Base-by-base conservation (phyloP, 2,113 vertebrate genomes). In the Dermatemys mawii region DNA sequence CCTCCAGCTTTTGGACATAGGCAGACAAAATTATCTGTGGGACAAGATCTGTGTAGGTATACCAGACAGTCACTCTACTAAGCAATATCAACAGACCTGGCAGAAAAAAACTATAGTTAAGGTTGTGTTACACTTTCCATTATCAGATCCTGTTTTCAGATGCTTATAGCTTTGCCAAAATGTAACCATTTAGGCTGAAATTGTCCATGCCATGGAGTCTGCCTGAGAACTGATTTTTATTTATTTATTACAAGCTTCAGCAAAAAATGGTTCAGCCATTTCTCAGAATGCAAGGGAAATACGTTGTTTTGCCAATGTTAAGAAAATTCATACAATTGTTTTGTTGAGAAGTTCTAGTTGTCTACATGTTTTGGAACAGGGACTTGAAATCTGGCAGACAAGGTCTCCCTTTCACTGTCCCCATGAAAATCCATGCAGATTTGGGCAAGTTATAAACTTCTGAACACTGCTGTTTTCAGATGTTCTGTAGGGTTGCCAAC, bases 1-100 rank as follows among this genome's bases (percentile, higher is more conserved):
- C 63, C 35, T 67, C 9, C 63, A 38, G 35, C 17, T 67, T 67
- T 67, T n/a, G 35, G 63, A 57, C 55, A 57, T 27, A 57, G 27
- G 75, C n/a, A 94, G 84, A 90, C 29, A 44, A 92, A 90, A 78
- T 32, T 88, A 88, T 73, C 78, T 88, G 63, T 81, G 81, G 55
- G 87, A 57, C 83, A 86, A 90, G 86, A 4, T 67, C 67, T 94
- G 46, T 86, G 55, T n/a, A 94, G 78, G 83, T 78, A 80, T 5
- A 54, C 55, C 6, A 51, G 50, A 51, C 93, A 95, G 80, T 79
- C 19, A 93, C 16, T 82, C 53, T 86, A 92, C 55, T 29, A 87
- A 49, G 85, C 73, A 89, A 49, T 84, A 87, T 76, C 96, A 94
- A 94, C 90, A 95, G 87, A 97, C 87, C 92, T 89, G 87, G 94